Base-by-base conservation (phyloP, 2,113 vertebrate species). In the Diglossa brunneiventris region DNA sequence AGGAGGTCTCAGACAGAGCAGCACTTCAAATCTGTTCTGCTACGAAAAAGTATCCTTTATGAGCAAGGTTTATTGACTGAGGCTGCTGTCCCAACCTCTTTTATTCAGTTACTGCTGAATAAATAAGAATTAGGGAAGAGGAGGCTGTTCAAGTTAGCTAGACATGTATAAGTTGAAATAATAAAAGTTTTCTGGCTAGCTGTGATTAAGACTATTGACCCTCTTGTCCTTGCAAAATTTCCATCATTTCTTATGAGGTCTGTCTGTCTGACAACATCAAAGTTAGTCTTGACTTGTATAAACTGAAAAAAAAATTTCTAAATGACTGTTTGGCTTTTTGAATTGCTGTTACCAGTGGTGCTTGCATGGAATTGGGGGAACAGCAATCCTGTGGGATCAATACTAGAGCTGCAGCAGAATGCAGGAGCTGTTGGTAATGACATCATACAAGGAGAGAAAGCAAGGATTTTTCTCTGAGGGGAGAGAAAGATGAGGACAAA, bases 21-120 rank as follows among this genome's bases (percentile, higher is more conserved):
- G 96, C 97, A 8, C 98, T 99, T 95, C 98, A 99, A 14, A 89
- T 99, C 95, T 99, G 99, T 95, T 98, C 98, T 92, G 97, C 98
- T 97, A 98, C 99, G 49, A 98, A 98, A 78, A 99, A 99, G 99
- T 99, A 99, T 99, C 99, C 98, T 99, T 98, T 96, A 47, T 92
- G 82, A 62, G 27, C 42, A 31, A 42, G 13, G 3, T 81, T 63
- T 75, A 27, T 68, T 17, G 75, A 6, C 37, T 76, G 85, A 58
- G 59, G 15, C 58, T 82, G n/a, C 27, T 76, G 9, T 5, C 13
- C 17, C 9, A 50, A 15, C 52, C 24, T 67, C 14, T 18, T 67
- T 76, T 49, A 52, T 69, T 31, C 46, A 41, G 19, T 50, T 70
- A 15, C 28, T 89, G 58, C 47, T 90, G 42, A 68, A n/a, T 37